Evolutionary conservation across 2,797 vertebrate species (phyloP), one percentile per base, ranked within the genome.

Genomic region (Luscinia megarhynchos): DNA sequence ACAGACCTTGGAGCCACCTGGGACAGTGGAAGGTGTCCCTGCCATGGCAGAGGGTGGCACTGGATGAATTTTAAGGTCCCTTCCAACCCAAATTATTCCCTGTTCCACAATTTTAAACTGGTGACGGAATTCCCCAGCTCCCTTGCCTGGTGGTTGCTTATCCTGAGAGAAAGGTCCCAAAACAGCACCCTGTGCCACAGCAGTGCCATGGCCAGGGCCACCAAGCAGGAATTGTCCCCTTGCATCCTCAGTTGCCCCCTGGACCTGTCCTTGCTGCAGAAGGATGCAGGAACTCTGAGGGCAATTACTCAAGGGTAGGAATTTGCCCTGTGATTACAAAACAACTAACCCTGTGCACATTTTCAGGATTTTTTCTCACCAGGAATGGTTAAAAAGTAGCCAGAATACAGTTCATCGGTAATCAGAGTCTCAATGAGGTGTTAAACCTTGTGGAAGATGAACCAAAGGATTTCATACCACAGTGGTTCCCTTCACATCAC

Each of bases 371-470:
- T 94, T 95, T 90, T 32, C 79, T 68, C 85, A 51, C 45, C 66
- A 58, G 81, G 70, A 94, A 84, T 29, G n/a, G 94, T 97, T 97
- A 96, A 96, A 97, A 94, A 93, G 74, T 91, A 90, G 58, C 84
- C 59, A 92, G 81, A 85, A 92, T 51, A 32, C 38, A 40, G 86
- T 93, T 95, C 64, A 84, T 93, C 72, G 72, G 24, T 81, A 92
- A 73, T 41, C 89, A 84, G 32, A 70, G 43, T 34, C 55, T 57
- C 41, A 89, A 32, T 68, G 92, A 85, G 67, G 84, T 61, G 91
- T 95, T 94, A 95, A 94, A 87, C 84, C 69, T 96, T 90, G 83
- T 78, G 83, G 55, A 92, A 94, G 89, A 73, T 30, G 38, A 27
- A 41, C 21, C 17, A 38, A 38, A 69, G 75, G 58, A 11, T 61